Base-by-base conservation (phyloP, 2,113 vertebrate species). In the Steatornis caripensis region DNA sequence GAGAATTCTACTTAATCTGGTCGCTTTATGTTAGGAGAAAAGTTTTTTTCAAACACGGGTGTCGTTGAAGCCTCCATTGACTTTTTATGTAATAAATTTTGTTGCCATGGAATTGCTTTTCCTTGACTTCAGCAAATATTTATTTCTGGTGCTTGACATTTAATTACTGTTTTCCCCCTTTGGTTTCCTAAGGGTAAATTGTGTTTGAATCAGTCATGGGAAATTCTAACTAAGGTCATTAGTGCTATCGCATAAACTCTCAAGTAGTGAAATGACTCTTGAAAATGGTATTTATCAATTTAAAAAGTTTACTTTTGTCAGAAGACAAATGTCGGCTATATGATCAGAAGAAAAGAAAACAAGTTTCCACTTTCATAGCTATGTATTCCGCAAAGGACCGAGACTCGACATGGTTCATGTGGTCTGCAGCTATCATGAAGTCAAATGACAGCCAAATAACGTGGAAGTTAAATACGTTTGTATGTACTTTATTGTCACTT, bases 121-220 rank as follows among this genome's bases (percentile, higher is more conserved):
- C 61, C 43, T 93, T 68, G 30, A 34, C 74, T 91, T 84, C 75
- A 78, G 20, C 74, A 91, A 96, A 94, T 95, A 84, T 91, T 94
- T 94, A 51, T 81, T 95, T 89, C 46, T 89, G 27, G 13, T 82
- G 48, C 39, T 95, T 85, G 65, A 51, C 41, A 82, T 89, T 89
- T 92, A 95, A 87, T 93, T 75, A 54, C 34, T 55, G 9, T 71
- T 89, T 90, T 64, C 46, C 45, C 17, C 15, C 23, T 92, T 92
- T 75, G 15, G 18, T 78, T 95, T 93, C 77, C 27, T 84, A 55
- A 84, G 57, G 39, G 23, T 65, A 81, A 94, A 68, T 32, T 68
- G 39, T 32, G 8, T 68, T 91, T 93, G 72, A 87, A 60, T 84
- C 30, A 29, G 23, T 57, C 5, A 1, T 65, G 87, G 74, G 61